phyloP scores from a whole-genome alignment of 2,113 vertebrate genomes.

The Solenodon paradoxus region DNA sequence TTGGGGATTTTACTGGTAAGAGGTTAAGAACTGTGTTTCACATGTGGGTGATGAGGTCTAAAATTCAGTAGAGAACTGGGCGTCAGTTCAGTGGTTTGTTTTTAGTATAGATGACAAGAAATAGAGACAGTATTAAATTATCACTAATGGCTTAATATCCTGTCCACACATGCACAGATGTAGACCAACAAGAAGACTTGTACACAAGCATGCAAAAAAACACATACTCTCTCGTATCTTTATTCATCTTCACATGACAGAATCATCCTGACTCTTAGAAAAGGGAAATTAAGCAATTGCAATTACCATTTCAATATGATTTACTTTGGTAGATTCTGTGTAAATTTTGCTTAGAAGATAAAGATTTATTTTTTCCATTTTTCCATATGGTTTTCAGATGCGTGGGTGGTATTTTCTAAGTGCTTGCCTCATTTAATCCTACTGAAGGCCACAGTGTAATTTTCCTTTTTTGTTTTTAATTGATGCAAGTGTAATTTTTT shows the following conservation, averaged over 20 bases:
- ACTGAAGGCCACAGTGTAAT: not conserved
- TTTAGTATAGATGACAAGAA: not conserved
- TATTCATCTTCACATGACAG: not conserved
- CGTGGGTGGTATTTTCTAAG: not conserved
- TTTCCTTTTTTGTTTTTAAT: conserved; percentile 35
- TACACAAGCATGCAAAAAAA: not conserved
- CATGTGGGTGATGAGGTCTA: not conserved
- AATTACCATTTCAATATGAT: not conserved
- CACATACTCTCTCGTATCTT: accelerated
- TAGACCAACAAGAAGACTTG: not conserved
- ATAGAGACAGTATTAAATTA: not conserved
- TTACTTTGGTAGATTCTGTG: not conserved
- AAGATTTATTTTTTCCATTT: not conserved
- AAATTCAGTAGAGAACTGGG: not conserved
- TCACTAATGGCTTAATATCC: not conserved
- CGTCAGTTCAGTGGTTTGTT: not conserved
- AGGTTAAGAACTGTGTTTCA: not conserved
- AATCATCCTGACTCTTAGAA: not conserved
- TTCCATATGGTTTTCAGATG: conserved; percentile 12
- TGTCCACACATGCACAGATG: not conserved
- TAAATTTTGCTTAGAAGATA: not conserved
- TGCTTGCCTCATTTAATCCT: not conserved
- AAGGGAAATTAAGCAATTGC: not conserved
- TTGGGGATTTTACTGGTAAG: not conserved
- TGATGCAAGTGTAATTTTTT: not conserved